Evolutionary conservation across 2,888 invertebrate species (phyloP).

Genomic region (Smittia sp.): DNA sequence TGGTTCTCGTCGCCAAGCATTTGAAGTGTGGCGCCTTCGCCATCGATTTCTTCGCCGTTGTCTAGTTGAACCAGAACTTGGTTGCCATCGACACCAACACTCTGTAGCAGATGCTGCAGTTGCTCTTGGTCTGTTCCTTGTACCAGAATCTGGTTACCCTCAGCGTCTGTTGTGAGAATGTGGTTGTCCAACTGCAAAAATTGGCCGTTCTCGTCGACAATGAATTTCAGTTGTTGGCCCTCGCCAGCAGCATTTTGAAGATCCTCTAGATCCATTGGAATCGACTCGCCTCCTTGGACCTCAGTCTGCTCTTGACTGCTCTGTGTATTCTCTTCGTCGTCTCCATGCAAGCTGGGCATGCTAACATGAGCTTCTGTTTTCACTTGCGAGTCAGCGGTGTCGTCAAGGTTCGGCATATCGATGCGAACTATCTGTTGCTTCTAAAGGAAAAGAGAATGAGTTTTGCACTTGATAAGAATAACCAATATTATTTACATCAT

Average conservation of each 20-base stretch:
- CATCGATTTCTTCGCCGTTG: constrained; percentile 52
- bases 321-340: constrained; percentile 50
- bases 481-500: neutral
- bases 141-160: constrained; percentile 54
- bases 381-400: constrained; percentile 49
- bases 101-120: constrained; percentile 53
- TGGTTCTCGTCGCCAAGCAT: constrained; percentile 53
- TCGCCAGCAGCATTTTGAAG: constrained; percentile 53
- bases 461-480: constrained; percentile 13
- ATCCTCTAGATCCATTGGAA: constrained; percentile 53
- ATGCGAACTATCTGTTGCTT: constrained; percentile 48
- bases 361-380: constrained; percentile 49
- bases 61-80: constrained; percentile 43
- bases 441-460: neutral
- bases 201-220: constrained; percentile 54
- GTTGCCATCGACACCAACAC: constrained; percentile 50
- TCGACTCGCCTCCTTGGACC: constrained; percentile 43
- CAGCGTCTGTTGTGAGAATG: constrained; percentile 53
- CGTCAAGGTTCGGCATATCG: constrained; percentile 52
- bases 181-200: constrained; percentile 53
- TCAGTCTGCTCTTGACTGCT: constrained; percentile 42
- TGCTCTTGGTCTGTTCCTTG: constrained; percentile 52
- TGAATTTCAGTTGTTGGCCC: constrained; percentile 54
- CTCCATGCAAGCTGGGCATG: constrained; percentile 53
- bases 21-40: constrained; percentile 51